A percentile compares a stretch with the other conserved stretches of the same genome.
Conservation (phyloP, 2,113 vertebrate species). For the Misgurnus anguillicaudatus region DNA sequence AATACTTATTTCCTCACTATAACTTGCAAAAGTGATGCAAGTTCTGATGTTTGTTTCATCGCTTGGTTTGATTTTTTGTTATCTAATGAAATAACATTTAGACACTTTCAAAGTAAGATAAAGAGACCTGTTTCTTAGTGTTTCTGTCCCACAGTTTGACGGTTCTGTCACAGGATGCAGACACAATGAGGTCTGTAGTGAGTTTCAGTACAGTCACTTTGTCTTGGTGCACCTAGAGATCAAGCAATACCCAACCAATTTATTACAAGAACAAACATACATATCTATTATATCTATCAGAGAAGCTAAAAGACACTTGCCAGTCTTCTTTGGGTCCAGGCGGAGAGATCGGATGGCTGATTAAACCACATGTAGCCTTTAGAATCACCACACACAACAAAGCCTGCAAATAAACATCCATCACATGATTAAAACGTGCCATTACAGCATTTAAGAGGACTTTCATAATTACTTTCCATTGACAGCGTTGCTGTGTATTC, state of each 20-base stretch:
- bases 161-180: conserved; percentile 70
- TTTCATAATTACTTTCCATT: background rate
- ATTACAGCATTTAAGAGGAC: background rate
- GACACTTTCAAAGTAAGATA: background rate
- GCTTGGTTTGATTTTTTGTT: too few relatives aligned
- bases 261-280: background rate
- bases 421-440: background rate
- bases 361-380: conserved; percentile 75
- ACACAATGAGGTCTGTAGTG: conserved; percentile 68
- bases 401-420: conserved; percentile 56
- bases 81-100: background rate
- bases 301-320: conserved; percentile 57
- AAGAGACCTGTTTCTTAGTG: conserved; percentile 72
- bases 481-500: too few relatives aligned
- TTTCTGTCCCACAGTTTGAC: conserved; percentile 77
- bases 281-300: background rate
- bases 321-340: conserved; percentile 64
- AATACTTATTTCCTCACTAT: too few relatives aligned
- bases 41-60: too few relatives aligned
- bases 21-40: too few relatives aligned
- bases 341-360: conserved; percentile 20
- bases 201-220: conserved; percentile 69
- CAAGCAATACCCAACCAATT: conserved; percentile 12
- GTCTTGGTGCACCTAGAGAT: conserved; percentile 68
- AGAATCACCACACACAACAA: conserved; percentile 72